Evolutionary conservation across 2,113 vertebrate genomes (phyloP), one percentile per base, ranked within the genome.

Genomic region (Epinephelus cyanopodus): DNA sequence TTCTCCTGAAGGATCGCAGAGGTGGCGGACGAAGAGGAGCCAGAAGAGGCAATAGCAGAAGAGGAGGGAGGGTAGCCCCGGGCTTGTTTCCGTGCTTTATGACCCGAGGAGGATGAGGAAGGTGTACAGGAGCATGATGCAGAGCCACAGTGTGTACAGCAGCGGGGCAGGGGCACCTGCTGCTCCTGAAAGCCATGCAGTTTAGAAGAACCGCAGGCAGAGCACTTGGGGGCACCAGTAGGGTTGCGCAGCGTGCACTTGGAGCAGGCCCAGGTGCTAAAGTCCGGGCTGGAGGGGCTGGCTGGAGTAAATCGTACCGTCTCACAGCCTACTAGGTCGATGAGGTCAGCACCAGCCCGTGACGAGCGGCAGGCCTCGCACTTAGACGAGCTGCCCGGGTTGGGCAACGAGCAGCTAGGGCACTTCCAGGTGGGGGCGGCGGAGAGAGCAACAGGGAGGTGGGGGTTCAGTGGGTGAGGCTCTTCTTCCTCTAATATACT

Each of bases 181-280:
- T 96, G 96, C 77, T 99, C 98, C 88, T 97, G 96, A 95, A 99
- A 99, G 89, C 98, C 98, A 0, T 98, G 98, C n/a, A 99, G 95
- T 90, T 99, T 99, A 84, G 97, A 99, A 50, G 96, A 97, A 73
- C 97, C 97, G 0, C 98, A 99, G 21, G 87, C 97, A 0, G 97
- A 96, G 94, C 98, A 99, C 85, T 97, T 95, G 63, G 96, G 91
- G 1, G 95, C 94, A 0, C 93, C 90, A 0, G 97, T 98, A 67
- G 97, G 96, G 89, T 99, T 99, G 76, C 96, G 96, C 68, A 99
- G 92, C 0, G 98, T 99, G 92, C 98, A 99, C 91, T 97, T 98
- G 74, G 97, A 98, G 21, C 98, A 99, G 0, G 96, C 94, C 98
- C 98, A 99, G 25, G 96, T 98, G 87, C 96, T 97, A 83, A 99